These are phyloP conservation scores for Pollenia griseotomentosa DNA, from an alignment of 2,888 invertebrate species.

Conservation along the genomic window DNA sequence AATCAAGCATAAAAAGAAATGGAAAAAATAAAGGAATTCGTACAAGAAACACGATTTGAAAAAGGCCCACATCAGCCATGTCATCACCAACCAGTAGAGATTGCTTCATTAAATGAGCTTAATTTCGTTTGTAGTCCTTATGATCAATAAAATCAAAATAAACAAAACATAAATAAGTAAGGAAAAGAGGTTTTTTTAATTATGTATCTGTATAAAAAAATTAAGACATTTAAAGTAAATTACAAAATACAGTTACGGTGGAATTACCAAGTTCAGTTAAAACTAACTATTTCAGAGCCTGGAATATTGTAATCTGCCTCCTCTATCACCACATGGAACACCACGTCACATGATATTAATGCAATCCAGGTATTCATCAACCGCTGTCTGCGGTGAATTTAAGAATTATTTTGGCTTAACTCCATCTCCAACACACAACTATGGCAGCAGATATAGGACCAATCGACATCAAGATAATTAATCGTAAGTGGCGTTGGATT, in stretches of 20 bases:
- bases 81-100: conserved; percentile 51
- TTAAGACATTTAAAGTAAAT: conserved; percentile 32
- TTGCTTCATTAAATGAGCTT: conserved; percentile 66
- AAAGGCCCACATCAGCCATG: conserved; percentile 38
- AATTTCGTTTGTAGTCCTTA: conserved; percentile 61
- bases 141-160: conserved; percentile 56
- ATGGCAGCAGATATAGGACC: too few relatives aligned
- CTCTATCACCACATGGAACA: too few relatives aligned
- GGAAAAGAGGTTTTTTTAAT: conserved; percentile 36
- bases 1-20: conserved; percentile 59
- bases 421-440: too few relatives aligned
- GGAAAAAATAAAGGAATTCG: conserved; percentile 12
- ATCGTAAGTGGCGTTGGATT: too few relatives aligned
- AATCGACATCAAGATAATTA: too few relatives aligned
- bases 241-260: not conserved
- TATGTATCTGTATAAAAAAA: conserved; percentile 5
- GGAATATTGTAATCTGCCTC: too few relatives aligned
- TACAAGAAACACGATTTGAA: conserved; percentile 24
- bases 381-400: too few relatives aligned
- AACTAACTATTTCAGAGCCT: too few relatives aligned
- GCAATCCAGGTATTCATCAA: too few relatives aligned
- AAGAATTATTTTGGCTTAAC: too few relatives aligned
- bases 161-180: not conserved
- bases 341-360: too few relatives aligned
- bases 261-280: too few relatives aligned